Conservation (phyloP, 2,888 invertebrate genomes). For the Onchidella celtica region DNA sequence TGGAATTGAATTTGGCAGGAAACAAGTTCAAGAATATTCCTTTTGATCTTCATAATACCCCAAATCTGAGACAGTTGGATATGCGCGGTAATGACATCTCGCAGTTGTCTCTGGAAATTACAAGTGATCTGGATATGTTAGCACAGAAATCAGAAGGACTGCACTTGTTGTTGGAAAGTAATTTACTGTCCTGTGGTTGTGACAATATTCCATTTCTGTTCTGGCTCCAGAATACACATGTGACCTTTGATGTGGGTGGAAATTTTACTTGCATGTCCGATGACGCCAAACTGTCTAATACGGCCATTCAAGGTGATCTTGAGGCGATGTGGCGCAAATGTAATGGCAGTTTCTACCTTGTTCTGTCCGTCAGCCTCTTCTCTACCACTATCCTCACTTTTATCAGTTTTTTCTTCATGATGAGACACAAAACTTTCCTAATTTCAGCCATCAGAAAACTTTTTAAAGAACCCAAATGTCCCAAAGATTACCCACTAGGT, state of each 20-base stretch:
- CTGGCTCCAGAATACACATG: constrained; percentile 5
- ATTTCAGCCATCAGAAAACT: background rate
- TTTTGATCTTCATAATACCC: background rate
- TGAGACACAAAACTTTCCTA: constrained; percentile 11
- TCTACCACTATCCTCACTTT: background rate
- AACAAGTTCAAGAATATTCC: constrained; percentile 34
- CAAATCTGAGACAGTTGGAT: background rate
- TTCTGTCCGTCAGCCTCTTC: background rate
- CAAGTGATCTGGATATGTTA: background rate
- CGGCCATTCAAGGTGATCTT: background rate
- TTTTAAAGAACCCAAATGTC: too few species aligned
- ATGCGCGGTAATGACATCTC: constrained; percentile 5
- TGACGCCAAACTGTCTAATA: background rate
- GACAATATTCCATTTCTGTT: background rate
- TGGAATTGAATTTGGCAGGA: background rate
- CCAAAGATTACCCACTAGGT: background rate
- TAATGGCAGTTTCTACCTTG: background rate
- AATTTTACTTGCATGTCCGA: constrained; percentile 17
- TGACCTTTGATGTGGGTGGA: background rate
- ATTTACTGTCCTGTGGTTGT: constrained; percentile 37
- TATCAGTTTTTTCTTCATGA: constrained; percentile 6
- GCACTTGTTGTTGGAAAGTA: background rate
- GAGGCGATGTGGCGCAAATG: constrained; percentile 18
- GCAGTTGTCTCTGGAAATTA: background rate
- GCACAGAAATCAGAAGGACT: background rate